phyloP scores from a whole-genome alignment of 2,113 vertebrate genomes.

The Gulo gulo region DNA sequence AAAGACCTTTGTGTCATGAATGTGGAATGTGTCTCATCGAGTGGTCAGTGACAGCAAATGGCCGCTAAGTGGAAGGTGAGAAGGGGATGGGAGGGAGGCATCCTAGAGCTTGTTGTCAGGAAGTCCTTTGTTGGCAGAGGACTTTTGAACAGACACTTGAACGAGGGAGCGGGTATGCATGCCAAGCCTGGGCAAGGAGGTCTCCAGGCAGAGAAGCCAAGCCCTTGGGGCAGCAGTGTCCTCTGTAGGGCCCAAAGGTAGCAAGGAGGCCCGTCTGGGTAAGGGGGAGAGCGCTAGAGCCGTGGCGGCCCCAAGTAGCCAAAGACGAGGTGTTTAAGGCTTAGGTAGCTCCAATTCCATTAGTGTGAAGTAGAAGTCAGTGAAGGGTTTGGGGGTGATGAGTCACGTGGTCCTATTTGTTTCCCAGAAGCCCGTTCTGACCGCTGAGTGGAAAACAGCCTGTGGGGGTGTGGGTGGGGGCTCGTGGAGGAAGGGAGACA shows the following conservation, averaged over 20 bases:
- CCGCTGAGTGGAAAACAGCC: neutral
- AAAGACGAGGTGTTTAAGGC: neutral
- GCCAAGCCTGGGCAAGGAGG: neutral
- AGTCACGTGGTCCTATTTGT: neutral
- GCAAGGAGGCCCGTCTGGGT: fast-evolving
- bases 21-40: neutral
- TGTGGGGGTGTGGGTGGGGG: neutral
- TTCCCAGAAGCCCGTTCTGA: neutral
- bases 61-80: neutral
- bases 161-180: fast-evolving
- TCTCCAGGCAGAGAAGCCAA: neutral
- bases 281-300: neutral
- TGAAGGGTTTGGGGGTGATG: neutral
- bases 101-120: neutral
- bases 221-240: neutral
- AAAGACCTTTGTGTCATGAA: neutral
- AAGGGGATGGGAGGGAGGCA: neutral
- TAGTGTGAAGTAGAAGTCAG: neutral
- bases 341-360: neutral
- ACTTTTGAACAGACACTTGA: neutral
- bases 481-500: neutral
- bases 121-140: neutral
- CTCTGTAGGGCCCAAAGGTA: neutral
- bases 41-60: neutral
- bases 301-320: fast-evolving